Base-by-base conservation (phyloP, 2,888 invertebrate genomes). In the Acleris cristana region DNA sequence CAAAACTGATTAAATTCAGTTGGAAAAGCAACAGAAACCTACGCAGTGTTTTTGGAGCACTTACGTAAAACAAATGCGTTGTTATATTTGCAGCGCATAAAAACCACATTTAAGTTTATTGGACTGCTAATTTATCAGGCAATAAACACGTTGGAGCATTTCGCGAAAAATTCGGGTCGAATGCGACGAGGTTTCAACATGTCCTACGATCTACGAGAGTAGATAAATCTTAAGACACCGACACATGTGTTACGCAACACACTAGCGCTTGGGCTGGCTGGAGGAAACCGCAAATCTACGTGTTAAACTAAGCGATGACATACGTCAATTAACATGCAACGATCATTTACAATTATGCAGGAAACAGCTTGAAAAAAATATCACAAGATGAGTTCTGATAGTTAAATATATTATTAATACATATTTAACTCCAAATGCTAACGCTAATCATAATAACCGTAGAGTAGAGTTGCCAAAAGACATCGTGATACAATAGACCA, bases 1-100 rank as follows among this genome's bases (percentile, higher is more conserved):
- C 14, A 5, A 77, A 75, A 69, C 64, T 34, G 10, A 10, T 10
- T 26, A 65, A 72, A 77, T 80, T 78, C 73, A 74, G 79, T 79
- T 73, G 62, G 71, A 73, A 79, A 70, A 79, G 77, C 80, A 79
- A 81, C 76, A 81, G 70, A 79, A 62, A 71, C 86, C 83, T 80
- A 85, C 83, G 80, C 82, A 72, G 56, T 57, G 73, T 79, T 86
- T 87, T 85, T 80, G 81, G 83, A 83, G 72, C 81, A 79, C 81
- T 86, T 84, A 84, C 74, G 84, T 84, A 86, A 85, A 84, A 73
- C 71, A 73, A 65, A 64, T 69, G 72, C 69, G 71, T 72, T 70
- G 66, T 70, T 75, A 70, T 79, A 82, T 82, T 83, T 81, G 77
- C 77, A 70, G 72, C 71, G 70, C 70, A 76, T 73, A 80, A 80